Evolutionary conservation across 2,888 invertebrate species (phyloP), one percentile per base, ranked within the genome.

Genomic region (Ectobius pallidus): DNA sequence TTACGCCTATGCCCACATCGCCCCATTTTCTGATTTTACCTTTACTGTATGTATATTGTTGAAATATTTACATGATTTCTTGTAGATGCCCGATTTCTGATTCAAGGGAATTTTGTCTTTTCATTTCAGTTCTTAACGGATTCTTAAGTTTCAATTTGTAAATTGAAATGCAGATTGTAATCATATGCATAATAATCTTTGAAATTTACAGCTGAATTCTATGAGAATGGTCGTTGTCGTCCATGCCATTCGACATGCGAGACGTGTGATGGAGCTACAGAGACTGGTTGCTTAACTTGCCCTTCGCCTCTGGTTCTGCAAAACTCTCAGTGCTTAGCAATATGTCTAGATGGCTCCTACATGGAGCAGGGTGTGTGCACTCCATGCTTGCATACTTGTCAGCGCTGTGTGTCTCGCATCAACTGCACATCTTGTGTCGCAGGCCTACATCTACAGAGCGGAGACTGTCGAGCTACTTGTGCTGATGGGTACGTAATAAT

Each of bases 351-450:
- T 71, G 93, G 93, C 0, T 93, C 87, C 82, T 93, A 89, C 80
- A 87, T 91, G 75, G 91, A 91, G 77, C 89, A 89, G 4, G 91
- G 90, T 0, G 87, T 88, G 0, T 96, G 95, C 80, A 88, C 90
- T 44, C 91, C 90, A 2, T 96, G 96, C 80, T 84, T 93, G 77
- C 92, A 93, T 81, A 92, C 93, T 2, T 95, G 94, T 81, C 86
- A 89, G 0, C 88, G 89, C 65, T 95, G 94, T 81, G 89, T 90
- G 3, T 91, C 93, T 0, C 87, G 93, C 69, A 87, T 91, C 72
- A 93, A 94, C 82, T 95, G 95, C 80, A 93, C 93, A 0, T 85
- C 89, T 27, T 95, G 95, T 80, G 87, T 88, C n/a, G 87, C 89
- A 69, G 90, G 92, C 0, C 84, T 94, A 77, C 89, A 92, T 78